Conservation (phyloP, 2,113 vertebrate genomes). For the Recurvirostra avosetta region DNA sequence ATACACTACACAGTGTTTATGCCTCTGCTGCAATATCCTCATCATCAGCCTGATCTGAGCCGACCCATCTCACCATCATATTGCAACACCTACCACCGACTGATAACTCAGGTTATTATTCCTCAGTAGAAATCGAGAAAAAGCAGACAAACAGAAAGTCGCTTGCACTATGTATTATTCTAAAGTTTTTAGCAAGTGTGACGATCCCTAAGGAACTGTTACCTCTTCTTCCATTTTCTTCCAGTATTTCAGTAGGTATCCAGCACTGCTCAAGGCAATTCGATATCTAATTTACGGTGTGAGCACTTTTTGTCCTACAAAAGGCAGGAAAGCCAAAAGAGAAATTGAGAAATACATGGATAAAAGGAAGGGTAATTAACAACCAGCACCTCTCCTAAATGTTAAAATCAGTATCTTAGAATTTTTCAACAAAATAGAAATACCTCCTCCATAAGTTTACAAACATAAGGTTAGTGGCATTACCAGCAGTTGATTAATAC, state of each 20-base stretch:
- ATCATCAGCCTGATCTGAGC: not conserved
- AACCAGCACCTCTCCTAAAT: not conserved
- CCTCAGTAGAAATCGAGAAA: not conserved
- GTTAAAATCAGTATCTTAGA: not conserved
- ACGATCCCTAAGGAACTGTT: not conserved
- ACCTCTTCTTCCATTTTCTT: not conserved
- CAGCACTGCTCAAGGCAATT: not conserved
- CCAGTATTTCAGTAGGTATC: not conserved
- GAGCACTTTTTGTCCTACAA: not conserved
- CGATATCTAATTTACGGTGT: not conserved
- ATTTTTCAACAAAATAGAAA: not conserved
- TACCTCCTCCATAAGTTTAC: not conserved
- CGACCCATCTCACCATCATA: not conserved
- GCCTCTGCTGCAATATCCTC: not conserved
- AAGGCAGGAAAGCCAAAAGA: not conserved
- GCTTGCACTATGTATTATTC: not conserved
- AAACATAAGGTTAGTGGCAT: not conserved
- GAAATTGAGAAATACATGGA: not conserved
- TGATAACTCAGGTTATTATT: not conserved
- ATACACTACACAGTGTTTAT: not conserved
- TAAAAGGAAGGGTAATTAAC: not conserved
- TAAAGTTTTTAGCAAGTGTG: not conserved
- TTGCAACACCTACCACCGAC: not conserved
- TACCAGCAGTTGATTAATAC: not conserved
- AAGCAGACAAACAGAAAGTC: not conserved